These are phyloP conservation scores for Chascanopsetta lugubris DNA, from an alignment of 2,113 vertebrate genomes.

Conservation along the genomic window DNA sequence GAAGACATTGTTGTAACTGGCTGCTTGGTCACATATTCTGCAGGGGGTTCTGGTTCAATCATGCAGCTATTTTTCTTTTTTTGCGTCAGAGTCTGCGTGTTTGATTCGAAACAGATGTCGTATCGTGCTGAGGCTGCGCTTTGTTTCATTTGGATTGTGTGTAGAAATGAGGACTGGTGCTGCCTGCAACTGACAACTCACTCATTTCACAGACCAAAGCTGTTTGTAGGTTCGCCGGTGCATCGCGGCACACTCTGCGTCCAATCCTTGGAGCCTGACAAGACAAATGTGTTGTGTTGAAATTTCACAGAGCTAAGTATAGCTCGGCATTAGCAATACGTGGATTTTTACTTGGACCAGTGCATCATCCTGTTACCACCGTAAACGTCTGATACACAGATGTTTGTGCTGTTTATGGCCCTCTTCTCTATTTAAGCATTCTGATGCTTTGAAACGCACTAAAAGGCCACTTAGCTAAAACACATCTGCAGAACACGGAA, in stretches of 20 bases:
- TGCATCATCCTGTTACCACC: background rate
- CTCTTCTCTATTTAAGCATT: too few relatives aligned
- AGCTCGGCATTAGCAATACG: background rate
- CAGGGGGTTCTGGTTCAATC: background rate
- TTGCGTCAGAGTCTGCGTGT: accelerated
- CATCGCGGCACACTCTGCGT: background rate
- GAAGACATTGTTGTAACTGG: constrained; percentile 23
- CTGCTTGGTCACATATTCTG: background rate
- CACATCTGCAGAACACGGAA: too few relatives aligned
- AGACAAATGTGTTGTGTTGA: constrained; percentile 16
- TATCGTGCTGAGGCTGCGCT: constrained; percentile 1
- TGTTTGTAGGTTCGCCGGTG: constrained; percentile 18
- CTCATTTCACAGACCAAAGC: constrained; percentile 8
- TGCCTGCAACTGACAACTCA: background rate
- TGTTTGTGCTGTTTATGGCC: background rate
- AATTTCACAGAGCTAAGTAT: background rate
- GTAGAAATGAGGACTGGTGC: constrained; percentile 5
- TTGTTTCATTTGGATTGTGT: constrained; percentile 12
- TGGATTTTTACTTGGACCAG: too few relatives aligned
- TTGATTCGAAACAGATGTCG: constrained; percentile 20
- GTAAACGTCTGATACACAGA: background rate
- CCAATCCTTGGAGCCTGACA: constrained; percentile 6
- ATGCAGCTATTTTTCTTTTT: background rate
- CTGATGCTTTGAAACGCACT: too few relatives aligned
- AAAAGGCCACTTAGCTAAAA: too few relatives aligned